These are phyloP conservation scores for Polyergus mexicanus DNA, from an alignment of 1,140 invertebrate genomes.

Conservation along the genomic window DNA sequence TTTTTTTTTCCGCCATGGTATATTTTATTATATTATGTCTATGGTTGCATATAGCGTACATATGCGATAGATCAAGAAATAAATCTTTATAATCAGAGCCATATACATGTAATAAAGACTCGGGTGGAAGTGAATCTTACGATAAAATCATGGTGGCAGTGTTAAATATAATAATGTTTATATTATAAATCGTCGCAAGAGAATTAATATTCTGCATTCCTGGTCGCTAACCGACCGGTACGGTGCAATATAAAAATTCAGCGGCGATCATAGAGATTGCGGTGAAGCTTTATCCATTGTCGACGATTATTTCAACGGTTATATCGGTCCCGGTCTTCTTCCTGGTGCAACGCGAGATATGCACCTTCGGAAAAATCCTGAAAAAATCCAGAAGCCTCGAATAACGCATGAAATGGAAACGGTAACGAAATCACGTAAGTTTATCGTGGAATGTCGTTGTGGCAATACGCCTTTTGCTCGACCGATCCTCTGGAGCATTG, in stretches of 20 bases:
- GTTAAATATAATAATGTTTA: not conserved
- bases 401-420: conserved; percentile 56
- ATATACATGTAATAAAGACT: no score
- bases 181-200: not conserved
- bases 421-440: conserved; percentile 71
- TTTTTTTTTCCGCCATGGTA: no score
- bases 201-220: no score
- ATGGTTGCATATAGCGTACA: no score
- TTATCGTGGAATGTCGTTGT: conserved; percentile 73
- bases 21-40: no score
- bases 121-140: not conserved
- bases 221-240: not conserved
- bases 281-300: not conserved
- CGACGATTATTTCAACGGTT: conserved; percentile 20
- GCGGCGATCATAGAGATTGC: not conserved
- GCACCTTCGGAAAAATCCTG: not conserved
- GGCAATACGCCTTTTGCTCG: conserved; percentile 75
- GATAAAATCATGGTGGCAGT: not conserved
- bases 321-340: conserved; percentile 8
- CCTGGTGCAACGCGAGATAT: conserved; percentile 27
- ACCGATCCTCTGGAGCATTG: conserved; percentile 31
- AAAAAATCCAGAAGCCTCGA: not conserved
- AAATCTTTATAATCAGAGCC: not conserved
- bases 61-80: not conserved
- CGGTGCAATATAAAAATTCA: not conserved